A percentile compares a stretch with the other conserved stretches of the same genome.
Evolutionary conservation across 2,797 vertebrate species (phyloP).

Genomic region (Gila robusta): DNA sequence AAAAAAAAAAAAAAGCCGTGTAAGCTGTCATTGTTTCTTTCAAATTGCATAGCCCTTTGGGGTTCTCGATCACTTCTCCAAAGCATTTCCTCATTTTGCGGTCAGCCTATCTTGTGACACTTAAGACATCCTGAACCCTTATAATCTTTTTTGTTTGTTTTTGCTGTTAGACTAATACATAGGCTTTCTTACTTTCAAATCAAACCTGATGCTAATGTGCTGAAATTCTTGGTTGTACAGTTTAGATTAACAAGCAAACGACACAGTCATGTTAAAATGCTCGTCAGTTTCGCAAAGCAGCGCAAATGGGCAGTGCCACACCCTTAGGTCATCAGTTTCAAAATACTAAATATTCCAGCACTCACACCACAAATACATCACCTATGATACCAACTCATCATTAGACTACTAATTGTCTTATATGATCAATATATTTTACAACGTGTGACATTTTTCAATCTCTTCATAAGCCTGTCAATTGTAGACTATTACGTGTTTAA

Average conservation of each 20-base stretch:
- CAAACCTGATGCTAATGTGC: background rate
- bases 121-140: background rate
- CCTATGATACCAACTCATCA: background rate
- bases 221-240: background rate
- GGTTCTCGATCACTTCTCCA: background rate
- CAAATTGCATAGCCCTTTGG: too few species aligned
- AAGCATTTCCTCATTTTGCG: background rate
- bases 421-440: slow-evolving; percentile 1
- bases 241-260: slow-evolving; percentile 7
- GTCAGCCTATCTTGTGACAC: background rate
- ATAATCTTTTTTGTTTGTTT: too few species aligned
- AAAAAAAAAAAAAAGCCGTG: too few species aligned
- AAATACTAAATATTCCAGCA: slow-evolving; percentile 18
- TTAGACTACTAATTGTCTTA: background rate
- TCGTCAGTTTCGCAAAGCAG: slow-evolving; percentile 13
- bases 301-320: background rate
- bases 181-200: background rate
- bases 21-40: background rate
- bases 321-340: slow-evolving; percentile 11
- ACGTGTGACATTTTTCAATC: slow-evolving; percentile 1
- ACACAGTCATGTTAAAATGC: background rate
- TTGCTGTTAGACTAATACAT: background rate
- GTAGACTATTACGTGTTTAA: background rate
- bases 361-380: slow-evolving; percentile 34
- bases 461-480: background rate